Evolutionary conservation across 2,797 vertebrate genomes (phyloP), one percentile per base, ranked within the genome.

Genomic region (Brachyalestes nurse): DNA sequence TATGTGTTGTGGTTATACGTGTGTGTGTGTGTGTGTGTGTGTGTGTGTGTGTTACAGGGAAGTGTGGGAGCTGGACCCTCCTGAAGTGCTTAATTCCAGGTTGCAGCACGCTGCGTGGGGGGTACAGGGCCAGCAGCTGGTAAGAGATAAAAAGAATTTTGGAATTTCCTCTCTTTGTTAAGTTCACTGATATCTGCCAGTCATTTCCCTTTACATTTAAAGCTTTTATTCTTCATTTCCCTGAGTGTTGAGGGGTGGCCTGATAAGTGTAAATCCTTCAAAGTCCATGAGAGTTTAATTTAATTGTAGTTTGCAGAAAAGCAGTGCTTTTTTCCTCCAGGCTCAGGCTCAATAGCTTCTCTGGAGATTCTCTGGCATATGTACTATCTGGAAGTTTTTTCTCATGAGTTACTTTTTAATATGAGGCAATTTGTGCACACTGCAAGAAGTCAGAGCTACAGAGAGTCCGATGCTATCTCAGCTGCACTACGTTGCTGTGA

Each of bases 91-190:
- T 0, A 89, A 95, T 71, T 93, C 94, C 0, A 90, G 93, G 42
- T 92, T 95, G 4, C 94, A 94, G 91, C 94, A 94, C 53, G 93
- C 94, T 51, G 93, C 93, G 0, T 95, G 94, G 94, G 94, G 94
- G 5, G 82, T 93, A 75, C 89, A 86, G 0, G 90, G 91, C 57
- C 94, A 95, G 81, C 94, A 94, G 88, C 84, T 95, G 92, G 93
- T 95, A 84, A 91, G 91, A 2, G 42, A 45, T 28, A 25, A 38
- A 57, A n/a, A 74, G 66, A 69, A 40, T 21, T 40, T 64, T 53
- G 6, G 60, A 21, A 66, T 77, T 17, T 17, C 21, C 14, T 58
- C 14, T 28, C 25, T 55, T 49, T 58, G 23, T 58, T 49, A 38
- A 67, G 16, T 66, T 17, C 19, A n/a, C 19, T 61, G 8, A 47